Conservation (phyloP, 1,140 invertebrate species). For the Bombus polaris region DNA sequence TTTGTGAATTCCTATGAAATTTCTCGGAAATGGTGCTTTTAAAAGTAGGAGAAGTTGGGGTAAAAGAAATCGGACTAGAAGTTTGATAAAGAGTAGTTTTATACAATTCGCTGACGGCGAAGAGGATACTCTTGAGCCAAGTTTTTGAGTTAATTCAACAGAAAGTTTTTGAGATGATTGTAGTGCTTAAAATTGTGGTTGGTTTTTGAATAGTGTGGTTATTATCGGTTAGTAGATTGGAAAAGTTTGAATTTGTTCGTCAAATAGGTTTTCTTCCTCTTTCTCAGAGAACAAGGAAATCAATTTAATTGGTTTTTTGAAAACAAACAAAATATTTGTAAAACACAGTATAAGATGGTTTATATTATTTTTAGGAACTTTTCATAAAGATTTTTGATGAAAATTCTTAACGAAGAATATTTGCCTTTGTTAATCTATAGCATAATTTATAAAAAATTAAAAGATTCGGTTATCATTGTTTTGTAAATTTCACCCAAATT, state of each 20-base stretch:
- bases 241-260: background rate
- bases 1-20: no score
- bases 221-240: no score
- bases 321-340: background rate
- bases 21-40: no score
- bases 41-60: background rate
- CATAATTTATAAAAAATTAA: background rate
- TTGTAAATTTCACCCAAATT: background rate
- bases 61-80: background rate
- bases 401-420: background rate
- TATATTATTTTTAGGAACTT: background rate
- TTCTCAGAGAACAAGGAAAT: no score
- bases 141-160: background rate
- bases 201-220: no score
- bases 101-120: background rate
- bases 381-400: background rate
- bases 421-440: background rate
- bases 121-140: background rate
- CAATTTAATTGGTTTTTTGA: background rate
- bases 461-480: background rate
- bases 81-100: conserved; percentile 6
- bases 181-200: background rate
- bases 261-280: no score
- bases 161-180: background rate
- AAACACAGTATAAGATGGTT: background rate